Base-by-base conservation (phyloP, 2,113 vertebrate species). In the Marmota monax region DNA sequence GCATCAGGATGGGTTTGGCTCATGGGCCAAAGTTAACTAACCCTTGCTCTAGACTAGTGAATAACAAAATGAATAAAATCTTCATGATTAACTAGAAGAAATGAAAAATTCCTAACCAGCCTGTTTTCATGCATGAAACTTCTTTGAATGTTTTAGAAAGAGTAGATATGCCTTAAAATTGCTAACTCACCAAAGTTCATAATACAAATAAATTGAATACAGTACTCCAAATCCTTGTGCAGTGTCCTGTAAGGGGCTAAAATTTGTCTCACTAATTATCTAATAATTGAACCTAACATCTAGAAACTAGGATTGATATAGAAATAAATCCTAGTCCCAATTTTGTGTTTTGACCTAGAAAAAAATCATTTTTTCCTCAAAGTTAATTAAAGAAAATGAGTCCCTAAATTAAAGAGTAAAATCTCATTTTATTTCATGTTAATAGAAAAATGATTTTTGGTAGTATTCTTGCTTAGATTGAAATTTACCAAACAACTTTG, bases 381-480 rank as follows among this genome's bases (percentile, higher is more conserved):
- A 29, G 42, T 27, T 10, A 23, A 10, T 12, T 39, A 25, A 32
- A 51, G 37, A 91, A 79, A 70, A 42, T 34, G 7, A 14, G 48
- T 84, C 39, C 32, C 73, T 78, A 92, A 93, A 34, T 13, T 51
- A 61, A 96, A 83, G 65, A 74, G 17, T 25, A 87, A 94, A 73
- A 80, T 1, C 74, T 78, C 34, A 86, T 92, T 97, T 48, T 61
- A 94, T 5, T 82, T 48, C 25, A 37, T 73, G 83, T 8, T 0
- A 1, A 76, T 58, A 85, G 48, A 84, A 96, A 95, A 79, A 51
- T 11, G 18, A 95, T 93, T 51, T 51, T 27, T n/a, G 69, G 7
- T 70, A 84, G 11, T 77, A 93, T 74, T 94, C 14, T 27, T 77
- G 70, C 37, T 95, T 85, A 89, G 92, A 95, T 90, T 45, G 76